Percentiles rank a stretch among this genome's conserved stretches.
Conservation (phyloP, 2,797 vertebrate genomes). For the Smutsia gigantea region DNA sequence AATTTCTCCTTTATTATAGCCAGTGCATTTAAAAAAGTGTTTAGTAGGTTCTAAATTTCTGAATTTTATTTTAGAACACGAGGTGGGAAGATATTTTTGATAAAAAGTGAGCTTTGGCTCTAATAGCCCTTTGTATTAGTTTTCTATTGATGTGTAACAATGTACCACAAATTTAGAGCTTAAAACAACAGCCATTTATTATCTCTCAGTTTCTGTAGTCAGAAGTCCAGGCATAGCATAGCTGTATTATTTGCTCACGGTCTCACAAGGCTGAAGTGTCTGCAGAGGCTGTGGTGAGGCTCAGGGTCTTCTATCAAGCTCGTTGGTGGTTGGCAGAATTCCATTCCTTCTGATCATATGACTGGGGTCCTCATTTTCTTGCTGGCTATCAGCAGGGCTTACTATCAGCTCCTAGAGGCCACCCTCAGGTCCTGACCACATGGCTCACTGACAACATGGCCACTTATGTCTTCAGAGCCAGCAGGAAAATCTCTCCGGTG, state of each 20-base stretch:
- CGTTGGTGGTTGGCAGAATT: neutral
- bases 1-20: neutral
- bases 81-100: neutral
- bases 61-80: slow-evolving; percentile 13
- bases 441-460: neutral
- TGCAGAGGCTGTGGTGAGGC: neutral
- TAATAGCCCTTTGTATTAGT: neutral
- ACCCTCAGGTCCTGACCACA: neutral
- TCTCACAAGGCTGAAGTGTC: neutral
- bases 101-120: neutral
- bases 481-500: neutral
- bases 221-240: neutral
- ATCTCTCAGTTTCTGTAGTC: slow-evolving; percentile 10
- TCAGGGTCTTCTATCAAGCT: neutral
- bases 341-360: neutral
- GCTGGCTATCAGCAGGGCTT: neutral
- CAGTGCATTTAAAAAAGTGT: neutral
- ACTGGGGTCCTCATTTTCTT: neutral
- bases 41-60: slow-evolving; percentile 19
- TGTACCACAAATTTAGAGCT: neutral
- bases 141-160: neutral
- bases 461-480: neutral
- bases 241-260: neutral
- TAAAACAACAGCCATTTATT: neutral
- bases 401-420: neutral